phyloP scores from a whole-genome alignment of 2,113 vertebrate species.

The Isichthys henryi region DNA sequence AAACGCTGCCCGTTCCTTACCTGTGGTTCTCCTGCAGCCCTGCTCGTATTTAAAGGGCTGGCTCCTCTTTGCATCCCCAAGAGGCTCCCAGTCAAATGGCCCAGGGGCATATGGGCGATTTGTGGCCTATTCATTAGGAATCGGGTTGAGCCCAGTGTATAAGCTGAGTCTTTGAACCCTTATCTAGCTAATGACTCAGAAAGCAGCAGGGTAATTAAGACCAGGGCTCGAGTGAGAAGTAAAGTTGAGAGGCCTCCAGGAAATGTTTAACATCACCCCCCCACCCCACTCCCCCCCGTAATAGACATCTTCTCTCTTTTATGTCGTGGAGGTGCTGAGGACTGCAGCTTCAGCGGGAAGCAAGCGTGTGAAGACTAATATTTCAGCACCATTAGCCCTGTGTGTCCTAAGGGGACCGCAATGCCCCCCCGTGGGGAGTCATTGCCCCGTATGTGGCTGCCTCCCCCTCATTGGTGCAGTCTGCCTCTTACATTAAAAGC shows the following conservation, averaged over 20 bases:
- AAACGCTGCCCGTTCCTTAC: not conserved
- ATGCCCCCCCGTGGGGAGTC: not conserved
- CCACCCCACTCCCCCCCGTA: not conserved
- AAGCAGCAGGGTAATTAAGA: not conserved
- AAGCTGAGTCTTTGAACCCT: not conserved
- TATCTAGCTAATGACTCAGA: slow-evolving; percentile 12
- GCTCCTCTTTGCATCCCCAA: not conserved
- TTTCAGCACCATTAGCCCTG: not conserved
- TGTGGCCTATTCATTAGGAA: not conserved
- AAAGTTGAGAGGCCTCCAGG: not conserved
- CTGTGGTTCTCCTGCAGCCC: not conserved
- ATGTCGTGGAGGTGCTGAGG: not conserved
- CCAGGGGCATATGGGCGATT: not conserved
- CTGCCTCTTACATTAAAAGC: not conserved
- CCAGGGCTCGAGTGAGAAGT: not conserved
- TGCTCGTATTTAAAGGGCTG: not conserved
- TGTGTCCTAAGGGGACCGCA: not conserved
- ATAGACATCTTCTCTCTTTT: not conserved
- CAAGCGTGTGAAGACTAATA: not conserved
- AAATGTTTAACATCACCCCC: not conserved
- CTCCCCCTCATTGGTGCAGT: not conserved
- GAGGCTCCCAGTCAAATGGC: not conserved
- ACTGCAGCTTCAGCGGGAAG: not conserved
- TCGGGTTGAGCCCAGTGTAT: not conserved
- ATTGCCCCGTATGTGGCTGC: not conserved